Conservation (phyloP, 2,888 invertebrate species). For the Xiphydria camelus region DNA sequence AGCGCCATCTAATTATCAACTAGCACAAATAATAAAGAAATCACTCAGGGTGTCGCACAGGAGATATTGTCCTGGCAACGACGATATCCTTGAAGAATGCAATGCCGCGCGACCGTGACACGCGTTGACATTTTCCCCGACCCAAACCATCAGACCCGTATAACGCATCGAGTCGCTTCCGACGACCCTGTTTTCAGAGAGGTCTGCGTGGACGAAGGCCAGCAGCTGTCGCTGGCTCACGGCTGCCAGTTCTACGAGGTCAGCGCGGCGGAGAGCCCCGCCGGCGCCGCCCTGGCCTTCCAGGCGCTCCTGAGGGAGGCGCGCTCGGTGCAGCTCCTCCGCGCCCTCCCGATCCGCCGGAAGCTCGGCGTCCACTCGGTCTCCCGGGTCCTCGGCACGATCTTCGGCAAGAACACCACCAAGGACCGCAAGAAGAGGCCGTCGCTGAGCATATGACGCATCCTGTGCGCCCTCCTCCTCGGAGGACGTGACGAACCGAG, state of each 20-base stretch:
- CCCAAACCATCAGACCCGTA: too few relatives aligned
- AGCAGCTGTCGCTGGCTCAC: conserved; percentile 75
- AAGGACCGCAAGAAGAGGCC: conserved; percentile 78
- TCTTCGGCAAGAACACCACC: conserved; percentile 78
- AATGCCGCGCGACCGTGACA: too few relatives aligned
- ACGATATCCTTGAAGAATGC: too few relatives aligned
- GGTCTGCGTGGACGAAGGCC: conserved; percentile 79
- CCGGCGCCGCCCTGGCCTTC: conserved; percentile 80
- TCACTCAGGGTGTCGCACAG: too few relatives aligned
- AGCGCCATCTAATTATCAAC: too few relatives aligned
- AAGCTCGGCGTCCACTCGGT: conserved; percentile 78
- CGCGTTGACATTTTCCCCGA: too few relatives aligned
- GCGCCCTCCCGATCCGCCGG: conserved; percentile 70
- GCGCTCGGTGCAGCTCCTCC: conserved; percentile 73
- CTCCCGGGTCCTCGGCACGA: conserved; percentile 77
- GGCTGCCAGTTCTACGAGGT: conserved; percentile 86
- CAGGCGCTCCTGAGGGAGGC: conserved; percentile 76
- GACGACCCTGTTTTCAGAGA: too few relatives aligned
- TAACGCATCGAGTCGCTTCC: too few relatives aligned
- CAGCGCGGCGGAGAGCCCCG: conserved; percentile 80
- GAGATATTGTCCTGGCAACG: too few relatives aligned
- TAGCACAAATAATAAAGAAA: too few relatives aligned
- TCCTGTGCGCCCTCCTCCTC: conserved; percentile 54
- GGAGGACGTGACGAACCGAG: conserved; percentile 50
- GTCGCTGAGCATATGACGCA: conserved; percentile 72